Conservation (phyloP, 2,113 vertebrate species). For the Callospermophilus lateralis region DNA sequence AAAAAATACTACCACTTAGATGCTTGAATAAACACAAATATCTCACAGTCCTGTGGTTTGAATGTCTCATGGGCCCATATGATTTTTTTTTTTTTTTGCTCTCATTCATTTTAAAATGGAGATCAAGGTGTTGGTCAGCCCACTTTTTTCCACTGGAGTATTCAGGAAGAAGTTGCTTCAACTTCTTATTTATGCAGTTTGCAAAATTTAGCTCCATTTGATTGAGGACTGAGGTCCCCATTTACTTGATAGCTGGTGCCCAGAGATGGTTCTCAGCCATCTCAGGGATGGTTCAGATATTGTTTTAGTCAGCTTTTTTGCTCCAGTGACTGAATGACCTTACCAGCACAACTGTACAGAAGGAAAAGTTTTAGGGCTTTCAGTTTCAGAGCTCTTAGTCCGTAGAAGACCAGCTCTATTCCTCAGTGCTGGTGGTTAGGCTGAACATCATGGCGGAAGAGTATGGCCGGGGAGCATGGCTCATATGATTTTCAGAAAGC, state of each 20-base stretch:
- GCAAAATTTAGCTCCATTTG: neutral
- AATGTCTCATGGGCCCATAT: neutral
- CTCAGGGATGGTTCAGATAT: neutral
- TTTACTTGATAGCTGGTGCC: neutral
- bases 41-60: neutral
- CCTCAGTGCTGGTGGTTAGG: too few relatives aligned
- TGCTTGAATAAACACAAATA: neutral
- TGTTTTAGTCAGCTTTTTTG: too few relatives aligned
- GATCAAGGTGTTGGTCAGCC: neutral
- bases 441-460: too few relatives aligned
- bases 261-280: neutral
- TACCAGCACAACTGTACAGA: too few relatives aligned
- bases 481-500: too few relatives aligned
- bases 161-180: neutral
- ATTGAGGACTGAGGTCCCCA: neutral
- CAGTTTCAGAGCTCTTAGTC: too few relatives aligned
- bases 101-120: neutral
- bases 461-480: too few relatives aligned
- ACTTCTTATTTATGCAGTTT: neutral
- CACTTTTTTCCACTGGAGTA: neutral
- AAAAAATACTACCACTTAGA: neutral
- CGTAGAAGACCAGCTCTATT: too few relatives aligned
- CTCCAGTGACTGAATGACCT: too few relatives aligned
- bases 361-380: too few relatives aligned
- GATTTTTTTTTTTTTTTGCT: neutral